Conservation (phyloP, 2,888 invertebrate species). For the Cosmia trapezina region DNA sequence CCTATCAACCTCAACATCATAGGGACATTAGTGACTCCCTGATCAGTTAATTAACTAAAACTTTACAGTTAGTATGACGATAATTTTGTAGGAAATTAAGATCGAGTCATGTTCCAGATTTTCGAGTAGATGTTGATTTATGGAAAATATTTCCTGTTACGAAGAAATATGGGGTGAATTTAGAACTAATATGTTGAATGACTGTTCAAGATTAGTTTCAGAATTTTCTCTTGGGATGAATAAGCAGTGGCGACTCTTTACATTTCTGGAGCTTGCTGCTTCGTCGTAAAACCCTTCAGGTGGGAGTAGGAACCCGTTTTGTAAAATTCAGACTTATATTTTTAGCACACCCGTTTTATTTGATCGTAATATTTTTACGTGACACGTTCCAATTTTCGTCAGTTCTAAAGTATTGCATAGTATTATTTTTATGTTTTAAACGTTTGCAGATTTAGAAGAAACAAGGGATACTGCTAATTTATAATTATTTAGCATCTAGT, state of each 20-base stretch:
- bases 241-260: conserved; percentile 1
- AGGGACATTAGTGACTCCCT: conserved; percentile 65
- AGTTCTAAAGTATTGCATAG: not conserved
- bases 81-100: conserved; percentile 59
- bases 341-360: conserved; percentile 47
- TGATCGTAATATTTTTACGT: conserved; percentile 58
- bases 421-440: conserved; percentile 13
- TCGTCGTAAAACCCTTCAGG: conserved; percentile 32
- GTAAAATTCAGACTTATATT: conserved; percentile 43
- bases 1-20: conserved; percentile 67
- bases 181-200: conserved; percentile 7
- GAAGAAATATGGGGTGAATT: conserved; percentile 25
- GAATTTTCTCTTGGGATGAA: not conserved
- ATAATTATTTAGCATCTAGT: not conserved
- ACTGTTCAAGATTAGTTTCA: conserved; percentile 12
- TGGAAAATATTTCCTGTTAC: conserved; percentile 20
- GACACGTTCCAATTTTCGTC: conserved; percentile 49
- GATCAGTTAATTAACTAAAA: conserved; percentile 69
- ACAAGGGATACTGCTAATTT: not conserved
- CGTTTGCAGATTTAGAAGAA: not conserved
- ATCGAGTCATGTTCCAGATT: conserved; percentile 26
- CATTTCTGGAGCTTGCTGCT: conserved; percentile 31
- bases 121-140: conserved; percentile 20
- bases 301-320: conserved; percentile 27
- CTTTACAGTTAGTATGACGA: conserved; percentile 58